Conservation (phyloP, 2,113 vertebrate species). For the Cyphomyrus plagiostoma region DNA sequence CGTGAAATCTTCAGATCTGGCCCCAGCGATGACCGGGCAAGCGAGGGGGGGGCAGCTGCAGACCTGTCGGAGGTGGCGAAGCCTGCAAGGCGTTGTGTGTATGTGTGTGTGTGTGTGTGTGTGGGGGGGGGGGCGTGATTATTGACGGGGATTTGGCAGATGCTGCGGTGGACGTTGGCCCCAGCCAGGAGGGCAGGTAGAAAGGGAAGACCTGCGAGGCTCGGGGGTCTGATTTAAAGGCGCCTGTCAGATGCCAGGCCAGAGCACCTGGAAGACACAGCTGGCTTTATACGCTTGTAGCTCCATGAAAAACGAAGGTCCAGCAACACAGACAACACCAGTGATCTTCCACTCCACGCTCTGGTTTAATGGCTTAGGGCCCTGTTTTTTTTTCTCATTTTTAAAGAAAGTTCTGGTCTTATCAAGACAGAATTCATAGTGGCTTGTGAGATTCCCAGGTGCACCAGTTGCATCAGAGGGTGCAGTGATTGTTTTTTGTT, state of each 20-base stretch:
- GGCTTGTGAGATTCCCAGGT: background rate
- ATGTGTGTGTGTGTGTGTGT: no score
- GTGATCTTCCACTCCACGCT: background rate
- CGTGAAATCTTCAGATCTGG: background rate
- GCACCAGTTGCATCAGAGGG: background rate
- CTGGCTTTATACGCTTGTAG: background rate
- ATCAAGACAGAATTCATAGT: background rate
- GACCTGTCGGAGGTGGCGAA: no score
- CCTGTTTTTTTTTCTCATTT: background rate
- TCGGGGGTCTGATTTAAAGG: background rate
- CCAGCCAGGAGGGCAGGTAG: background rate
- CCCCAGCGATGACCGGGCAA: background rate
- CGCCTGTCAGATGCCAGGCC: background rate
- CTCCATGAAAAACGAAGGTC: background rate
- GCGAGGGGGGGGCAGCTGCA: background rate
- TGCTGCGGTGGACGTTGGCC: background rate
- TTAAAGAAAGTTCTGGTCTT: background rate
- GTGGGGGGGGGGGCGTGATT: background rate
- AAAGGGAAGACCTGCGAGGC: background rate
- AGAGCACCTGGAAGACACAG: background rate
- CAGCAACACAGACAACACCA: background rate
- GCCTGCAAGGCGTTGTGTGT: background rate
- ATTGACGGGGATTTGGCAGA: background rate
- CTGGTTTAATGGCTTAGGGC: background rate
- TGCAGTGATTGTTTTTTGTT: background rate